Evolutionary conservation across 1,140 invertebrate species (phyloP).

Genomic region (Diploscapter pachys): DNA sequence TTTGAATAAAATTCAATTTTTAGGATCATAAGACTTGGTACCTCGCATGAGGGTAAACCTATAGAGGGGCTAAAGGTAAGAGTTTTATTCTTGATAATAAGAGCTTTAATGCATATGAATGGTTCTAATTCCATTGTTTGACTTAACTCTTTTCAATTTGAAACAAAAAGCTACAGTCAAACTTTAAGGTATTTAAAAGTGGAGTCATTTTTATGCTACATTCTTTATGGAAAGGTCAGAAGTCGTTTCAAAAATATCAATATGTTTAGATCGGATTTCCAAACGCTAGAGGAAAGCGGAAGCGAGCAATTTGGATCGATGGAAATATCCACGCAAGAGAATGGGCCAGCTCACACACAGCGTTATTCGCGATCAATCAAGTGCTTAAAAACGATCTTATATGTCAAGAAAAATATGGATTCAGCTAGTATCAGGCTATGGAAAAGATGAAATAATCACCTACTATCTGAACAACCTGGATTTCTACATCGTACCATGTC

Average conservation of each 20-base stretch:
- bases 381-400: conserved; percentile 20
- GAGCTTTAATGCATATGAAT: conserved; percentile 7
- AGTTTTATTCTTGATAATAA: conserved; percentile 19
- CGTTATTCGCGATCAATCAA: conserved; percentile 57
- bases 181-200: too few species aligned
- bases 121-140: background rate
- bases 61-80: conserved; percentile 54
- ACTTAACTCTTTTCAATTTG: too few species aligned
- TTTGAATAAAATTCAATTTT: too few species aligned
- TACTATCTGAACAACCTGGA: conserved; percentile 59
- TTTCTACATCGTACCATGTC: conserved; percentile 68
- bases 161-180: too few species aligned
- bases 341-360: conserved; percentile 58
- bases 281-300: conserved; percentile 32
- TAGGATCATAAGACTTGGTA: conserved; percentile 47
- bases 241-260: too few species aligned
- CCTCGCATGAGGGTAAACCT: conserved; percentile 54
- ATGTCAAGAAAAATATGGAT: background rate
- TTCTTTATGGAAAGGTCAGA: too few species aligned
- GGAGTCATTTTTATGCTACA: too few species aligned
- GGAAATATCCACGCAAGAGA: conserved; percentile 57
- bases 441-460: conserved; percentile 54
- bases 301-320: conserved; percentile 56
- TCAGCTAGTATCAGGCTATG: conserved; percentile 55
- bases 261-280: conserved; percentile 50